A percentile compares a stretch with the other conserved stretches of the same genome.
These are phyloP conservation scores for Cyphomyrus plagiostoma DNA, from an alignment of 2,113 vertebrate species.

Conservation along the genomic window DNA sequence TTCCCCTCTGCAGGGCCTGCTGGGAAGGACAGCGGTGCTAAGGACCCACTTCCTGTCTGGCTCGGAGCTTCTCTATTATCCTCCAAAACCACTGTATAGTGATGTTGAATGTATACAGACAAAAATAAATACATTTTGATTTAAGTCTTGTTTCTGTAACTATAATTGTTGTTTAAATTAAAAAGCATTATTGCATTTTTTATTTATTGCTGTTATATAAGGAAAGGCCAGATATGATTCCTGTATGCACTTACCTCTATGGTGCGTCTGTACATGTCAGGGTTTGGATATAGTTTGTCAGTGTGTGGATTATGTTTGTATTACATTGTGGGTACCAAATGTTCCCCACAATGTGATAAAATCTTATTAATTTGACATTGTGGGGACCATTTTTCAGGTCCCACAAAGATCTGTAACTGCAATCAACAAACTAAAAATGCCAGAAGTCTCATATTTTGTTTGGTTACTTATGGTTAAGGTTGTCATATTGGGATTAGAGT, in stretches of 20 bases:
- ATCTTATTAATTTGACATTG: no score
- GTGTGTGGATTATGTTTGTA: no score
- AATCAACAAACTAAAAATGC: no score
- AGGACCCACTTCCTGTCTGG: slow-evolving; percentile 29
- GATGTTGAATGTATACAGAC: slow-evolving; percentile 53
- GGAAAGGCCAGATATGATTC: neutral
- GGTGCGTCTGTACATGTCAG: neutral
- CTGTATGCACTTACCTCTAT: neutral
- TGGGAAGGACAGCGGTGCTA: slow-evolving; percentile 22
- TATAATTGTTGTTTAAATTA: slow-evolving; percentile 46
- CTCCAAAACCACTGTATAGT: slow-evolving; percentile 43
- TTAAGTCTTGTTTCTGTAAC: slow-evolving; percentile 44
- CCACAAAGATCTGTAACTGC: no score
- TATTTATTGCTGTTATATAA: slow-evolving; percentile 32
- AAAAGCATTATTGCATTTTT: slow-evolving; percentile 33
- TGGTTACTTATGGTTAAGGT: no score
- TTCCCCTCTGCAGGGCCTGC: slow-evolving; percentile 28
- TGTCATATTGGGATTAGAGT: no score
- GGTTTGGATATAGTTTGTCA: neutral
- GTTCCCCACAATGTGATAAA: no score
- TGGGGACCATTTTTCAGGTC: no score
- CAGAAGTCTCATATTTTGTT: no score
- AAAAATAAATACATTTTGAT: slow-evolving; percentile 41
- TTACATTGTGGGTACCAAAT: no score
- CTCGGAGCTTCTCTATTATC: slow-evolving; percentile 24